phyloP scores from a whole-genome alignment of 2,888 invertebrate species.

The Trissolcus japonicus region DNA sequence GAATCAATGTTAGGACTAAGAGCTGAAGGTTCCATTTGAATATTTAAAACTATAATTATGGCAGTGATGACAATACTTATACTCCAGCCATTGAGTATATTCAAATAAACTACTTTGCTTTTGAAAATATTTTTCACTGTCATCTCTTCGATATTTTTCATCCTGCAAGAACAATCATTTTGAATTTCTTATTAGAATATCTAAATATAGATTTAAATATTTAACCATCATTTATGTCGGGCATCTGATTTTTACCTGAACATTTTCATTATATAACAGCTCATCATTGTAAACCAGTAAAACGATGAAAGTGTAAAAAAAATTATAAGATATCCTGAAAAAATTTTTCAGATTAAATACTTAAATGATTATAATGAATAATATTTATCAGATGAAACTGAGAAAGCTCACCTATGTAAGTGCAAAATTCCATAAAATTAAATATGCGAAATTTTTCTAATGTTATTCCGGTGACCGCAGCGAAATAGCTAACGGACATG shows the following conservation, averaged over 20 bases:
- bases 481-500: conserved; percentile 16
- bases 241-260: conserved; percentile 10
- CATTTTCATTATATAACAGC: conserved; percentile 12
- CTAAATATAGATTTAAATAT: neutral
- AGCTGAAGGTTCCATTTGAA: conserved; percentile 2
- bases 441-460: conserved; percentile 22
- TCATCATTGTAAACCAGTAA: conserved; percentile 37
- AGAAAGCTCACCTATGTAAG: conserved; percentile 4
- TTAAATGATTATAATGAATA: neutral
- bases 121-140: conserved; percentile 1
- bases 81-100: conserved; percentile 5
- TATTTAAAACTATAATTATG: conserved; percentile 11
- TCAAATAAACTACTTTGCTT: neutral
- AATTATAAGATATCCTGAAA: conserved; percentile 22
- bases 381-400: too few relatives aligned
- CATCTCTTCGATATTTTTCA: conserved; percentile 1
- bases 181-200: neutral
- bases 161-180: conserved; percentile 4
- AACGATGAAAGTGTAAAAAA: conserved; percentile 30
- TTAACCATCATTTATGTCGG: too few relatives aligned
- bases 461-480: conserved; percentile 18
- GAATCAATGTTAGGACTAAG: conserved; percentile 14
- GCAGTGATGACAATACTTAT: conserved; percentile 7
- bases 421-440: conserved; percentile 9
- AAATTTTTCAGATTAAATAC: neutral